Base-by-base conservation (phyloP, 2,888 invertebrate species). In the Morinoia aosen region DNA sequence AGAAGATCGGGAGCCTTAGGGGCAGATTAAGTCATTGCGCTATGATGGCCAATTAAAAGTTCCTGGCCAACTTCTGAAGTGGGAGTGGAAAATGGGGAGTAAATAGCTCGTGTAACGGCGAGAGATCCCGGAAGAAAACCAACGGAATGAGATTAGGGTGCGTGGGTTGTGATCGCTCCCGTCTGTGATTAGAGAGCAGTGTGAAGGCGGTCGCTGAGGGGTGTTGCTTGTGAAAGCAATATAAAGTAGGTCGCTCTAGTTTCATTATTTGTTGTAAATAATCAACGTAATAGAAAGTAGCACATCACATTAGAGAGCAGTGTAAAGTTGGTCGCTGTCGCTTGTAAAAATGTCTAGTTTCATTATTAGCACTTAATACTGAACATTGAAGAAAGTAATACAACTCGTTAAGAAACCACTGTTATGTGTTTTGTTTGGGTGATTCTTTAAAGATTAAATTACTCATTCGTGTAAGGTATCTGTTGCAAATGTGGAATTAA, bases 11-110 rank as follows among this genome's bases (percentile, higher is more conserved):
- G 76, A 90, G 90, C 14, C 90, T 40, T 7, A n/a, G 90, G 90
- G 90, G 48, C 90, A 90, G 90, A 90, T 90, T 90, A 90, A 90
- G 90, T 90, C 90, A 90, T 90, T 90, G 90, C 48, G 12, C 90
- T 90, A 90, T 90, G 90, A 90, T 90, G 48, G 90, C 90, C 90
- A 90, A 90, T 90, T 90, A 90, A 90, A 90, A 90, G 90, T 90
- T 90, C 40, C 90, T 12, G 16, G 90, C 90, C 90, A 90, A 90
- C 40, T 90, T 90, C 90, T 90, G 48, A 90, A 90, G 90, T 90
- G 48, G 48, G 90, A 90, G 90, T 90, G 40, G 40, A 48, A 48
- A 90, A 48, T 90, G 90, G 90, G 4, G 90, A 90, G 48, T 48
- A 90, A 90, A 90, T 90, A 90, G 90, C 90, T 90, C 40, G 90